A percentile compares a stretch with the other conserved stretches of the same genome.
phyloP scores from a whole-genome alignment of 2,797 vertebrate species.

The Syngnathus acus region DNA sequence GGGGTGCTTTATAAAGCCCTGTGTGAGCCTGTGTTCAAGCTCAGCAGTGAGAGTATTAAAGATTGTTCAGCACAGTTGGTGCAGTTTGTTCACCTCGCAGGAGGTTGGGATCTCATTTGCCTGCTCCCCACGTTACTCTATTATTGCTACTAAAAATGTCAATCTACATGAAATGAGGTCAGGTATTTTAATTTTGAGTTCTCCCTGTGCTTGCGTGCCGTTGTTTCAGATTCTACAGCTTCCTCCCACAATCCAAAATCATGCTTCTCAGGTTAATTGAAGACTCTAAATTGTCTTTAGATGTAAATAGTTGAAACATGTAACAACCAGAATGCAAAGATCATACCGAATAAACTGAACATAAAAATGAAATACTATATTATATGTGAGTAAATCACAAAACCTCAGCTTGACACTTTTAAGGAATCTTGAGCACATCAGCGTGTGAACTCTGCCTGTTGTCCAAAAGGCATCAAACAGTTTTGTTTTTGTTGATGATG shows the following conservation, averaged over 20 bases:
- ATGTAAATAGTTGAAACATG: not conserved
- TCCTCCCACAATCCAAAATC: not conserved
- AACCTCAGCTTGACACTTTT: not conserved
- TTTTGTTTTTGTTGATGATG: constrained; percentile 52
- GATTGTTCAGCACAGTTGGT: constrained; percentile 46
- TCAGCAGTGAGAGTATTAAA: constrained; percentile 48
- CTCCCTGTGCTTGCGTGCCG: not conserved
- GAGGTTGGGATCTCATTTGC: constrained; percentile 50
- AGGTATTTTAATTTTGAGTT: not conserved
- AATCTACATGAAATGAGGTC: not conserved
- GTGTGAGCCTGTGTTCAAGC: constrained; percentile 63
- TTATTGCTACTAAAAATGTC: not conserved
- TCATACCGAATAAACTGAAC: too few species aligned
- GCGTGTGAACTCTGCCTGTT: constrained; percentile 43
- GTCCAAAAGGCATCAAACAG: constrained; percentile 13
- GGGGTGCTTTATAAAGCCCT: constrained; percentile 64
- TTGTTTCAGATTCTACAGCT: too few species aligned
- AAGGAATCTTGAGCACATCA: not conserved
- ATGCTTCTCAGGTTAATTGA: not conserved
- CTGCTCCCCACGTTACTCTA: constrained; percentile 1
- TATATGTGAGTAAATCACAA: too few species aligned
- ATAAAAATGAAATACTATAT: too few species aligned
- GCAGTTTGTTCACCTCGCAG: constrained; percentile 47
- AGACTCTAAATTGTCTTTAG: not conserved
- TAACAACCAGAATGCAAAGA: not conserved